Evolutionary conservation across 2,888 invertebrate genomes (phyloP).

Genomic region (Oligia strigilis): DNA sequence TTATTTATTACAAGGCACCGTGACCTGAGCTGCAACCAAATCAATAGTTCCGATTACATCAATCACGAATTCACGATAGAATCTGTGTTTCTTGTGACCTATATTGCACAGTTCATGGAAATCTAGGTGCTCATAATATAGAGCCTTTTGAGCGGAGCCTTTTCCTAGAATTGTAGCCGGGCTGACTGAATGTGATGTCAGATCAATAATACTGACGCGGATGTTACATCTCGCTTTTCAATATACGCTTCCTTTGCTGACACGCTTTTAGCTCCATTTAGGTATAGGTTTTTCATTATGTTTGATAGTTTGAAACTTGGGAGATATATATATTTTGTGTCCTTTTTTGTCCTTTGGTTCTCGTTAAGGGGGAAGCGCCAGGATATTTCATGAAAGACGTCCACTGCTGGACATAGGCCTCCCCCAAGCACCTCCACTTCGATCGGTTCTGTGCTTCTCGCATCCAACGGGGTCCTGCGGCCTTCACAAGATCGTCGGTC

Average conservation of each 20-base stretch:
- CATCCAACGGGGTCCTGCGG: too few species aligned
- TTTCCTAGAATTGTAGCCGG: constrained; percentile 32
- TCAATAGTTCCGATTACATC: constrained; percentile 43
- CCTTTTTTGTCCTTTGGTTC: neutral
- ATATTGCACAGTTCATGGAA: constrained; percentile 23
- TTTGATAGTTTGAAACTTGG: neutral
- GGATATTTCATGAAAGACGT: too few species aligned
- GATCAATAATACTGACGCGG: constrained; percentile 16
- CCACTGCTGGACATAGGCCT: too few species aligned
- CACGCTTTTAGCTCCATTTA: neutral
- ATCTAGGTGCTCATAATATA: constrained; percentile 1
- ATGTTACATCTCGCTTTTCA: constrained; percentile 4
- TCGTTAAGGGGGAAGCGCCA: too few species aligned
- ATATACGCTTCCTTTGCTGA: neutral
- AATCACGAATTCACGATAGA: constrained; percentile 5
- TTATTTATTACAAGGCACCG: constrained; percentile 4
- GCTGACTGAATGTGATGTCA: neutral
- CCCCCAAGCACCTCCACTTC: too few species aligned
- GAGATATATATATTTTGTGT: neutral
- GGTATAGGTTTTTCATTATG: neutral
- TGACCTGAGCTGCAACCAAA: constrained; percentile 18
- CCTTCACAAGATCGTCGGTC: too few species aligned
- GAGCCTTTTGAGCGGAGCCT: constrained; percentile 13
- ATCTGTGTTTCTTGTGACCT: constrained; percentile 29
- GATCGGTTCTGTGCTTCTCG: too few species aligned